These are phyloP conservation scores for Hylyphantes graminicola DNA, from an alignment of 1,140 invertebrate species.

Conservation along the genomic window DNA sequence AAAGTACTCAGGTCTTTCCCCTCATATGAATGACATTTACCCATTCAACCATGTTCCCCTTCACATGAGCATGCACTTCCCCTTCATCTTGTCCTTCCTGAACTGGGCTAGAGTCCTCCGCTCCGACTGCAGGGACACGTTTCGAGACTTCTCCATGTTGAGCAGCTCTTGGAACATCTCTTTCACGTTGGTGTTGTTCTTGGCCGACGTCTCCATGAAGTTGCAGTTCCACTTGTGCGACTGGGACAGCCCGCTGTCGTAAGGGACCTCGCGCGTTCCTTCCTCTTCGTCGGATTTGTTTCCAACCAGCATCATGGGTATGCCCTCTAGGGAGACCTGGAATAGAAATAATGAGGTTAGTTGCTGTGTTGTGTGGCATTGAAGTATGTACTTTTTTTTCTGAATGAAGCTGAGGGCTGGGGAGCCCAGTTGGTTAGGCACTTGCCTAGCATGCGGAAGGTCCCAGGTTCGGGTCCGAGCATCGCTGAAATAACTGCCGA, in stretches of 20 bases:
- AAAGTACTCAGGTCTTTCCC: not conserved
- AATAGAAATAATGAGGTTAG: too few species aligned
- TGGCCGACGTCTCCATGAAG: slow-evolving; percentile 99
- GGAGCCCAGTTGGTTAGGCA: too few species aligned
- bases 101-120: slow-evolving; percentile 75
- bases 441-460: too few species aligned
- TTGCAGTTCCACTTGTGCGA: slow-evolving; percentile 82
- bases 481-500: too few species aligned
- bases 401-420: too few species aligned
- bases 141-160: slow-evolving; percentile 95
- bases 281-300: slow-evolving; percentile 94
- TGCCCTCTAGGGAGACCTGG: slow-evolving; percentile 71
- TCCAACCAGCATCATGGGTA: slow-evolving; percentile 94
- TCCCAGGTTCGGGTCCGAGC: too few species aligned
- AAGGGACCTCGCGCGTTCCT: slow-evolving; percentile 83
- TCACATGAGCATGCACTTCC: slow-evolving; percentile 69
- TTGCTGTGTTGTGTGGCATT: too few species aligned
- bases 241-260: slow-evolving; percentile 82
- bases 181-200: slow-evolving; percentile 98
- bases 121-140: slow-evolving; percentile 82
- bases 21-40: not conserved
- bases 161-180: slow-evolving; percentile 84
- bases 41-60: not conserved
- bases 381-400: too few species aligned
- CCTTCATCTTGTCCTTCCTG: slow-evolving; percentile 71